Evolutionary conservation across 2,113 vertebrate species (phyloP), one percentile per base, ranked within the genome.

Genomic region (Osmerus eperlanus): DNA sequence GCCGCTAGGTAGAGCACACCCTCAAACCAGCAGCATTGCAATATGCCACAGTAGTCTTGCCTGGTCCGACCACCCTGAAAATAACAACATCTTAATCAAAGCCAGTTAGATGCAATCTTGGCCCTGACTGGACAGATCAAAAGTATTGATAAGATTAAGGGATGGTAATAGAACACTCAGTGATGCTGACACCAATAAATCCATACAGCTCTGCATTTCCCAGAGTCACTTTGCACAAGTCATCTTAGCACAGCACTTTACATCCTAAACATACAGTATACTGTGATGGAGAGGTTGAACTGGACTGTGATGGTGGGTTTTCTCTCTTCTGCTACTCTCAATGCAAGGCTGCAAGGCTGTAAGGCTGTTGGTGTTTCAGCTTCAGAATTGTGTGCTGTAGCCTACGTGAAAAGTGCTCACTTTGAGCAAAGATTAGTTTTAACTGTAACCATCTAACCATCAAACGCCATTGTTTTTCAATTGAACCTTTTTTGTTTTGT

Each of bases 81-180:
- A 61, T 52, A 66, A 65, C 36, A 67, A 52, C 64, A 29, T 65
- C 68, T 79, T 67, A 67, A 75, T 67, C 56, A 75, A 61, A 56
- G 23, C 4, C 8, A 55, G 51, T 79, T 71, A 12, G 41, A 73
- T n/a, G 58, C n/a, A 65, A 65, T 56, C 18, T 67, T 60, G 53
- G 66, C 16, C 70, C 64, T 19, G 32, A 36, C 41, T 59, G 41
- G 41, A 47, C 41, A 47, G 19, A 70, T 70, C 67, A 53, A 53
- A 70, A 47, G 41, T 67, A 58, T 73, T 23, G 63, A 67, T 67
- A 5, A 56, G 32, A 55, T 58, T 29, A 66, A 71, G 58, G 8
- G 23, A 65, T 70, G 23, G 61, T 23, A 51, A 13, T 28, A 58
- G 18, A 47, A 1, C 21, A 25, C 32, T 61, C 51, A 52, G 53